Percentiles rank a stretch among this genome's conserved stretches.
phyloP scores from a whole-genome alignment of 2,113 vertebrate genomes.

The Oostethus manadensis region DNA sequence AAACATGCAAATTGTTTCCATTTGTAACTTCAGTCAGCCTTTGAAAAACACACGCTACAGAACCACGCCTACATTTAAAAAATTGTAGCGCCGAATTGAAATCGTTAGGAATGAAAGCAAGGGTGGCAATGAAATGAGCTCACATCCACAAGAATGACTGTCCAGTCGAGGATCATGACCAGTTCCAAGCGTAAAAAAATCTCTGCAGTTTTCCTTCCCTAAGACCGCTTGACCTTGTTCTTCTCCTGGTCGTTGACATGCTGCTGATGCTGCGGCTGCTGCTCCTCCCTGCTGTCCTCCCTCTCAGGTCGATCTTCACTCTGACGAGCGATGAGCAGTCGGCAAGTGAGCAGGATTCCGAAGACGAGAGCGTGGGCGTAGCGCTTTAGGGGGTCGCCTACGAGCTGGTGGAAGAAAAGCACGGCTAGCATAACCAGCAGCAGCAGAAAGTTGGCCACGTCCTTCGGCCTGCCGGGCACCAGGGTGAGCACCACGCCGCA shows the following conservation, averaged over 20 bases:
- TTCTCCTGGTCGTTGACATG: constrained; percentile 78
- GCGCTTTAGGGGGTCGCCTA: constrained; percentile 94
- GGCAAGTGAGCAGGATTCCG: constrained; percentile 94
- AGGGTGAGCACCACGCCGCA: constrained; percentile 93
- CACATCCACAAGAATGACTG: constrained; percentile 51
- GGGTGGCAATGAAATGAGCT: constrained; percentile 28
- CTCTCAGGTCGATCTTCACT: constrained; percentile 82
- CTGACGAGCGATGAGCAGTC: constrained; percentile 91
- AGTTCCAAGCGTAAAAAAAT: constrained; percentile 28
- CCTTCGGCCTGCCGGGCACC: constrained; percentile 90
- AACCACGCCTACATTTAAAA: constrained; percentile 8
- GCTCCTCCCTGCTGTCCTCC: constrained; percentile 80
- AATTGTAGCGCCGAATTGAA: constrained; percentile 14
- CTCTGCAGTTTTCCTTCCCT: constrained; percentile 40
- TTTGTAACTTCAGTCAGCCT: constrained; percentile 15
- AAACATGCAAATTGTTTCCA: constrained; percentile 38
- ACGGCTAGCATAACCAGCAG: constrained; percentile 91
- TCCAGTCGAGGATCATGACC: constrained; percentile 34
- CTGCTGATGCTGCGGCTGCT: constrained; percentile 55
- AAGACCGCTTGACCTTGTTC: constrained; percentile 95
- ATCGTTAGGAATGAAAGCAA: constrained; percentile 42
- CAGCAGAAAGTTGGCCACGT: constrained; percentile 94
- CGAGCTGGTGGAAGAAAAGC: constrained; percentile 95
- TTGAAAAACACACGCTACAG: constrained; percentile 42
- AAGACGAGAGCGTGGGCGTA: constrained; percentile 96